These are phyloP conservation scores for Notothenia coriiceps DNA, from an alignment of 2,113 vertebrate genomes.

Conservation along the genomic window DNA sequence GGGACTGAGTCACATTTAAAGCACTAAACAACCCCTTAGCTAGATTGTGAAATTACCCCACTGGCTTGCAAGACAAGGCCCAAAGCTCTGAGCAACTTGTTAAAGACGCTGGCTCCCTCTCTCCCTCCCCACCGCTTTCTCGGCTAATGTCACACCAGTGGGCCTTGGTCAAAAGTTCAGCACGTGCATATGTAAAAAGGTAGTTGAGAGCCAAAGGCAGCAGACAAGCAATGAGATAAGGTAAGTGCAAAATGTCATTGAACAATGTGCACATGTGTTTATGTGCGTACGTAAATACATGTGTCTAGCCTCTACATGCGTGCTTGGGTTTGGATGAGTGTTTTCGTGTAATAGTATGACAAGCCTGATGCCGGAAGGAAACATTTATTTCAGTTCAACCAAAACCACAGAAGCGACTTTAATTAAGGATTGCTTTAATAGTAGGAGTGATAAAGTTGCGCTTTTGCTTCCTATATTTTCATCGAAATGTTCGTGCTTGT, in stretches of 20 bases:
- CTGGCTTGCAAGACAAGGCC: conserved; percentile 86
- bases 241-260: conserved; percentile 83
- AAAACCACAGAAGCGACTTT: not conserved
- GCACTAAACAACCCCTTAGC: conserved; percentile 71
- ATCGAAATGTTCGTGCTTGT: not conserved
- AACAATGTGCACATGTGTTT: conserved; percentile 8
- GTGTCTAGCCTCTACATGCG: not conserved
- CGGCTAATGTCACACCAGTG: conserved; percentile 92
- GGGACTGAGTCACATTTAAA: conserved; percentile 70
- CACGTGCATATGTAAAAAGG: conserved; percentile 94
- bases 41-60: conserved; percentile 89
- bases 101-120: conserved; percentile 87
- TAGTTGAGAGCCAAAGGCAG: conserved; percentile 89
- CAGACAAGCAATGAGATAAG: conserved; percentile 89
- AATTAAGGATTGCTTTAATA: not conserved
- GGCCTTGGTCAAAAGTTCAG: conserved; percentile 97
- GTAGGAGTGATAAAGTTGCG: not conserved
- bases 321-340: not conserved
- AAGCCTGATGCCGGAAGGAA: not conserved
- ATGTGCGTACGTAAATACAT: conserved; percentile 3
- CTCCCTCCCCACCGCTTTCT: conserved; percentile 42
- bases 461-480: not conserved
- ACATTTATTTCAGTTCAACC: not conserved
- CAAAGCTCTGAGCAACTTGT: conserved; percentile 98
- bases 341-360: not conserved